A percentile compares a stretch with the other conserved stretches of the same genome.
Conservation (phyloP, 2,888 invertebrate species). For the Rhagonycha fulva region DNA sequence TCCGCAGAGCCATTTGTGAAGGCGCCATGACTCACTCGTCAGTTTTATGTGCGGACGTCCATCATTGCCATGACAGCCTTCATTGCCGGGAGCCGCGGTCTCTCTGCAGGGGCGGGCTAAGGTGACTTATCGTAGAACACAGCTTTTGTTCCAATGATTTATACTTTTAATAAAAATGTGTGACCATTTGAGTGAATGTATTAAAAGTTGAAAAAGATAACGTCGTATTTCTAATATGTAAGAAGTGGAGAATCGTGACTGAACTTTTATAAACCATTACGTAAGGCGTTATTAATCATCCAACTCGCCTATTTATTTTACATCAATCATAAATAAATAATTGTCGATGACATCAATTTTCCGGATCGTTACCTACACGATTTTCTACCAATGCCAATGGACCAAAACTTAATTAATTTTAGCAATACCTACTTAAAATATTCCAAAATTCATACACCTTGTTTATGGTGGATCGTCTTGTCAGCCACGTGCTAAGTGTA, state of each 20-base stretch:
- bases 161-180: slow-evolving; percentile 69
- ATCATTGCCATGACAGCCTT: slow-evolving; percentile 71
- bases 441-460: slow-evolving; percentile 37
- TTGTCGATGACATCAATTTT: neutral
- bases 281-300: neutral
- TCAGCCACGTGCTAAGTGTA: slow-evolving; percentile 54
- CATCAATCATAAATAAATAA: neutral
- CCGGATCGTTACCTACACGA: neutral
- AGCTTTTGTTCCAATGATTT: slow-evolving; percentile 66
- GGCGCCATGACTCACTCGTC: slow-evolving; percentile 72
- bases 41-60: slow-evolving; percentile 75
- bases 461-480: slow-evolving; percentile 42
- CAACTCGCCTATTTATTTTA: neutral
- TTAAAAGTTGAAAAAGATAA: slow-evolving; percentile 34
- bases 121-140: slow-evolving; percentile 57
- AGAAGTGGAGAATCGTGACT: slow-evolving; percentile 32
- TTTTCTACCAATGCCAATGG: neutral
- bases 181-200: slow-evolving; percentile 59
- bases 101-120: slow-evolving; percentile 54
- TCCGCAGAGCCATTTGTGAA: slow-evolving; percentile 76
- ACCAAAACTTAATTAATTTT: neutral
- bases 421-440: slow-evolving; percentile 17
- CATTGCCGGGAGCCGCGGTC: slow-evolving; percentile 57
- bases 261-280: neutral
- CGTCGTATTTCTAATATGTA: slow-evolving; percentile 32